These are phyloP conservation scores for Sciaenops ocellatus DNA, from an alignment of 2,797 vertebrate species.

Conservation along the genomic window DNA sequence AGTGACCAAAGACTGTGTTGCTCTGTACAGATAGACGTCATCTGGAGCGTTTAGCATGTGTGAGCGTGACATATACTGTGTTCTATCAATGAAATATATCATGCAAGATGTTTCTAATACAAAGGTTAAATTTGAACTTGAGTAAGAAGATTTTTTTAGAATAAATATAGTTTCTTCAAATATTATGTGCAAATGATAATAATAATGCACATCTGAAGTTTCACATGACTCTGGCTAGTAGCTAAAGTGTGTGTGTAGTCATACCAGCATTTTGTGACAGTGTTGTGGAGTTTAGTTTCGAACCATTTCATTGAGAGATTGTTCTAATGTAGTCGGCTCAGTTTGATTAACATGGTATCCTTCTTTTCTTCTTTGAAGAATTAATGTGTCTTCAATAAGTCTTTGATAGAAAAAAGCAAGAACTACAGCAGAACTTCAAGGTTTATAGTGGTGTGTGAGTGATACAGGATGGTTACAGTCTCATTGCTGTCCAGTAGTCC, in stretches of 20 bases:
- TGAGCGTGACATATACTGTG: conserved; percentile 33
- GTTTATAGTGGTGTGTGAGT: neutral
- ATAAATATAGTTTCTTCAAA: conserved; percentile 53
- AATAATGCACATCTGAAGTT: conserved; percentile 31
- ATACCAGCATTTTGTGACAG: conserved; percentile 47
- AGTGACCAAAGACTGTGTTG: conserved; percentile 86
- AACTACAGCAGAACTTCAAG: conserved; percentile 3
- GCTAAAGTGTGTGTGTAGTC: neutral
- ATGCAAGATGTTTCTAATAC: conserved; percentile 22
- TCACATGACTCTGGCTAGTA: conserved; percentile 26
- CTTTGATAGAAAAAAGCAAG: neutral
- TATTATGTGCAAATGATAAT: conserved; percentile 24
- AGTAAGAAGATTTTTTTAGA: conserved; percentile 43
- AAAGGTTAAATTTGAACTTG: neutral
- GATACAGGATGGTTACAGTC: neutral
- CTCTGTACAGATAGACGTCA: conserved; percentile 27
- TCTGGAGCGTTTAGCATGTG: conserved; percentile 48
- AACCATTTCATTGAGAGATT: conserved; percentile 12
- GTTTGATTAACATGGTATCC: neutral
- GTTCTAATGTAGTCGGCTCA: neutral
- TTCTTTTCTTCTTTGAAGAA: neutral
- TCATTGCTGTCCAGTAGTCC: neutral
- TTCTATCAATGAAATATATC: conserved; percentile 29
- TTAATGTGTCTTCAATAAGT: neutral
- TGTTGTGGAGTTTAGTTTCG: conserved; percentile 35